Conservation (phyloP, 2,888 invertebrate genomes). For the Germaria angustata region DNA sequence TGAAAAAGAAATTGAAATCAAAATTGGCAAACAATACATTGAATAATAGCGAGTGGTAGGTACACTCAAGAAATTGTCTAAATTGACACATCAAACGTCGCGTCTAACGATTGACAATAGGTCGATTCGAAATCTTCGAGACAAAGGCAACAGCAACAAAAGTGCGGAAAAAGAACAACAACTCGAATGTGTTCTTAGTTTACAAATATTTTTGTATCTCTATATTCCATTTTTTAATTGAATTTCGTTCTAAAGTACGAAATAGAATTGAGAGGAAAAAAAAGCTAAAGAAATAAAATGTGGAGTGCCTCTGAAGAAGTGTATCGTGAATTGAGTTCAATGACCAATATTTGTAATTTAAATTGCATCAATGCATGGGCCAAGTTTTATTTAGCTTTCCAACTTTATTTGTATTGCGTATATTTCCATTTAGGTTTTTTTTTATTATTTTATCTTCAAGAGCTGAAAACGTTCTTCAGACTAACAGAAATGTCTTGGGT, state of each 20-base stretch:
- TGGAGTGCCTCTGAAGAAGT: constrained; percentile 25
- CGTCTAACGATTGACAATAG: constrained; percentile 67
- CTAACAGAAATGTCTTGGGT: neutral
- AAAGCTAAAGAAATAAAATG: constrained; percentile 5
- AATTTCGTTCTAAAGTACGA: constrained; percentile 14
- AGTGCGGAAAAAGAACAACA: no score
- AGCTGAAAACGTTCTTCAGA: constrained; percentile 30
- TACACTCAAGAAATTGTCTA: constrained; percentile 64
- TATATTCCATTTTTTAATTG: constrained; percentile 11
- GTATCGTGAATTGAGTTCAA: constrained; percentile 60
- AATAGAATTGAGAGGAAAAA: constrained; percentile 15
- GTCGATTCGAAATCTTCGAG: constrained; percentile 51
- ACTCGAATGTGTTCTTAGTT: neutral
- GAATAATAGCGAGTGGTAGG: constrained; percentile 16
- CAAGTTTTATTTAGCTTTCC: constrained; percentile 52
- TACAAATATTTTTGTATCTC: constrained; percentile 1
- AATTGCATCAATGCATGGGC: constrained; percentile 67
- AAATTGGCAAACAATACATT: constrained; percentile 64
- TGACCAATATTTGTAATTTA: constrained; percentile 66
- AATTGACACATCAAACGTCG: constrained; percentile 68
- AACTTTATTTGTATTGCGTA: neutral
- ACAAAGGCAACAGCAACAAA: constrained; percentile 10
- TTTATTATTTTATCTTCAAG: constrained; percentile 11
- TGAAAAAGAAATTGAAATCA: constrained; percentile 43
- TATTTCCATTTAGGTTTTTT: neutral